phyloP scores from a whole-genome alignment of 92 coral and sea anemone species.

The Hydrozoanthus gracilis region DNA sequence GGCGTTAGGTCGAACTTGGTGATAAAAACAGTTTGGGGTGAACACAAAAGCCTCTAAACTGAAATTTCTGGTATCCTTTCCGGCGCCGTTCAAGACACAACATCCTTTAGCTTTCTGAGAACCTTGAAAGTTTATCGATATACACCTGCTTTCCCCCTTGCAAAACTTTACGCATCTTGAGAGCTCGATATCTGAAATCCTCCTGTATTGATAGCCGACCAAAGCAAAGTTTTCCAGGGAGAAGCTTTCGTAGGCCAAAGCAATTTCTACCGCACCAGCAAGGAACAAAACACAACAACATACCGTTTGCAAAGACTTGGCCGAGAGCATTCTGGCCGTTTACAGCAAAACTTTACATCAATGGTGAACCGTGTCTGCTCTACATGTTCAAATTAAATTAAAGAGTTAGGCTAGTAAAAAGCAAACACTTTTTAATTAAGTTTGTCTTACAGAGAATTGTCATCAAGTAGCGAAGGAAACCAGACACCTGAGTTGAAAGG shows the following conservation, averaged over 20 bases:
- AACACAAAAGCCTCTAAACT: neutral
- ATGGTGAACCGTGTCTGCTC: too few relatives aligned
- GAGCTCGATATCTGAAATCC: neutral
- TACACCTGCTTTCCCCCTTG: constrained; percentile 14
- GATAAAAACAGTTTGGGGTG: neutral
- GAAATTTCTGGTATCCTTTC: neutral
- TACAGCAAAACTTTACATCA: too few relatives aligned
- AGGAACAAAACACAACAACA: neutral
- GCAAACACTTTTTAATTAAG: too few relatives aligned
- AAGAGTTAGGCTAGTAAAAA: too few relatives aligned
- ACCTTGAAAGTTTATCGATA: neutral
- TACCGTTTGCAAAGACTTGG: neutral
- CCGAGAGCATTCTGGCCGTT: neutral
- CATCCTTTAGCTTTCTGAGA: neutral
- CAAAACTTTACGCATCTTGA: constrained; percentile 12
- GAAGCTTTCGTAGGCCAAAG: constrained; percentile 1
- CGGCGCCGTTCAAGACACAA: constrained; percentile 2
- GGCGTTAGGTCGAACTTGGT: constrained; percentile 4
- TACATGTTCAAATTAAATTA: too few relatives aligned
- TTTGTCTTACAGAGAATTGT: too few relatives aligned
- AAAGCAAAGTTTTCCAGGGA: neutral
- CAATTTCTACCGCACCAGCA: neutral
- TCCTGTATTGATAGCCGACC: constrained; percentile 2
- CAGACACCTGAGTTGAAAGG: too few relatives aligned
- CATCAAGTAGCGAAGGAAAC: too few relatives aligned